phyloP scores from a whole-genome alignment of 2,888 invertebrate genomes.

The Agrotis exclamationis region DNA sequence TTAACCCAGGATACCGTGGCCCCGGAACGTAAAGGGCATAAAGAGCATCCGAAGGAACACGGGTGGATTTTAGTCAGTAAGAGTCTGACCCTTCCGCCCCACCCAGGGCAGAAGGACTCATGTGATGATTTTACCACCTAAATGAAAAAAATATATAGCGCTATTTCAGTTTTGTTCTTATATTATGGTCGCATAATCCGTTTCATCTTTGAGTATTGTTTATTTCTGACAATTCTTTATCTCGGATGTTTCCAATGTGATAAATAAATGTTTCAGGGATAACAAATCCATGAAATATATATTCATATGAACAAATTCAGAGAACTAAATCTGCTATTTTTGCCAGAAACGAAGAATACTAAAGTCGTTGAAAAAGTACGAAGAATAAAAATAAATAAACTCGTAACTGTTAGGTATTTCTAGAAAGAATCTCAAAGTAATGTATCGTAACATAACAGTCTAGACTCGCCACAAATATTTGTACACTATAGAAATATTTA shows the following conservation, averaged over 20 bases:
- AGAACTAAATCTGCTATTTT: background rate
- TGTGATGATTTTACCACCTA: no score
- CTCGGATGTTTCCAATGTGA: background rate
- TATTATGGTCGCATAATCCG: no score
- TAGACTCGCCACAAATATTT: conserved; percentile 54
- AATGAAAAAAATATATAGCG: no score
- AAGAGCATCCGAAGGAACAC: no score
- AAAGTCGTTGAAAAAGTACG: conserved; percentile 22
- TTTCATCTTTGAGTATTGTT: no score
- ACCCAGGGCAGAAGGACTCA: no score
- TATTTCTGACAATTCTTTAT: no score
- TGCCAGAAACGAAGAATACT: conserved; percentile 6
- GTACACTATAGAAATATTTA: conserved; percentile 17
- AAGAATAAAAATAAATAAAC: conserved; percentile 37
- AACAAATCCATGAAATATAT: background rate
- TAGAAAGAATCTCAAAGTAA: conserved; percentile 29
- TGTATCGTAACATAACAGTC: conserved; percentile 24
- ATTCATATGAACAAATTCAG: conserved; percentile 21
- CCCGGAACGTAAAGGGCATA: no score
- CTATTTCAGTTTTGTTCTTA: no score
- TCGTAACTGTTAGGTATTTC: background rate
- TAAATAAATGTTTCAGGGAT: conserved; percentile 3
- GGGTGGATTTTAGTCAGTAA: no score
- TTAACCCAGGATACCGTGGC: no score
- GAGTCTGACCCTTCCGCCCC: no score